Evolutionary conservation across 2,113 vertebrate species (phyloP), one percentile per base, ranked within the genome.

Genomic region (Motacilla tschutschensis): DNA sequence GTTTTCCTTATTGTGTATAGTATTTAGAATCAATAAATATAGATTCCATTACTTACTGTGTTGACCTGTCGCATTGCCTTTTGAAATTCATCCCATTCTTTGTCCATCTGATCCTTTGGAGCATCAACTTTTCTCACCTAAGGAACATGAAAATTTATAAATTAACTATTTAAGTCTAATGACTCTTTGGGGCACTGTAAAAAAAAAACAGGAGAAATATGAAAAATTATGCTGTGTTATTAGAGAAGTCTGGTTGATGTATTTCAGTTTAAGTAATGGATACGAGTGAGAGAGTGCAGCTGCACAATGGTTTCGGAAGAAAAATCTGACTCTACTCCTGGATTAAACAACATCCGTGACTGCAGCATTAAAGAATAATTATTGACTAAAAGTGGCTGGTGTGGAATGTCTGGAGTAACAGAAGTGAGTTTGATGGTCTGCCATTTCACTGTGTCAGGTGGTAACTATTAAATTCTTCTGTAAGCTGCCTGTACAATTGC

Each of bases 21-120:
- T 79, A 88, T 54, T 76, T 94, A 92, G 87, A 85, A 79, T 73
- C 62, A 92, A 95, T 93, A 85, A 95, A 94, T 63, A 74, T 62
- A 86, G 74, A 76, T 69, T 84, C 88, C 79, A 58, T 79, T 59
- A 95, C 95, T 96, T 95, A 97, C 97, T 6, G 96, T 99, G 96
- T 98, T 99, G 81, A 99, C 98, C 94, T 99, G 98, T 66, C 99
- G 96, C 75, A 99, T 99, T 94, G 98, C 99, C 92, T 99, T 99
- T 70, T 99, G 99, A 95, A 99, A 99, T 94, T 99, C 99, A 91
- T 99, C 99, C 99, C 99, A 99, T 92, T 99, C 99, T 92, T 99
- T 99, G 96, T 99, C 98, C 99, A 99, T 98, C 38, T 98, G 98
- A 89, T 99, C 99, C 86, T 99, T 99, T 4, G 99, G 99, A 31